Conservation (phyloP, 2,888 invertebrate species). For the Heliconius aoede region DNA sequence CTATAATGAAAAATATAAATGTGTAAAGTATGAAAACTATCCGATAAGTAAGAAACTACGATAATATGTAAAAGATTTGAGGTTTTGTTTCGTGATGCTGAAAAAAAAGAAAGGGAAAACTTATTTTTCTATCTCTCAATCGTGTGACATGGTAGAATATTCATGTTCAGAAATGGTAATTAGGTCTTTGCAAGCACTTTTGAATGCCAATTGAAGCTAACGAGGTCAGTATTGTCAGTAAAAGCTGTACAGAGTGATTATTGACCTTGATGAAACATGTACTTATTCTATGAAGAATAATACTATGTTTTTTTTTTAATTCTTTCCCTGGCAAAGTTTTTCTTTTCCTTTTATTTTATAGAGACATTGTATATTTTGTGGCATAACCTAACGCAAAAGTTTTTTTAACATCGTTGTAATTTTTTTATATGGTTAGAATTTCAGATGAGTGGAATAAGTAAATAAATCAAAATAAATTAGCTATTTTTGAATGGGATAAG, state of each 20-base stretch:
- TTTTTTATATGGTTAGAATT: too few relatives aligned
- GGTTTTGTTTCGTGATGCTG: too few relatives aligned
- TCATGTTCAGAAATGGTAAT: conserved; percentile 6
- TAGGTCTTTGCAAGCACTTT: conserved; percentile 12
- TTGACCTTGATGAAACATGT: background rate
- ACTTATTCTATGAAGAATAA: background rate
- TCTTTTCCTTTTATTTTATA: too few relatives aligned
- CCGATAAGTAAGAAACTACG: too few relatives aligned
- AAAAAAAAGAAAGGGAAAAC: background rate
- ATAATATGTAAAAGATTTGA: too few relatives aligned
- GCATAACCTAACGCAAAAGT: background rate
- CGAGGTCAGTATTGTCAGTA: conserved; percentile 12
- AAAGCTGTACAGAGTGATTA: background rate
- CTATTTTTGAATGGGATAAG: too few relatives aligned
- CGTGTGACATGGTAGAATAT: background rate
- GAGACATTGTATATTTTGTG: too few relatives aligned
- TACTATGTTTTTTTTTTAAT: background rate
- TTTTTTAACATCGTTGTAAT: background rate
- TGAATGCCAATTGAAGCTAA: background rate
- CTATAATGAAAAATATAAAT: too few relatives aligned
- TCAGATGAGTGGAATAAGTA: too few relatives aligned
- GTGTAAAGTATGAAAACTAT: too few relatives aligned
- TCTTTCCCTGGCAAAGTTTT: too few relatives aligned
- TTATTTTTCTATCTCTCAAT: background rate
- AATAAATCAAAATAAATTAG: too few relatives aligned